phyloP scores from a whole-genome alignment of 2,797 vertebrate genomes.

The Echiichthys vipera region DNA sequence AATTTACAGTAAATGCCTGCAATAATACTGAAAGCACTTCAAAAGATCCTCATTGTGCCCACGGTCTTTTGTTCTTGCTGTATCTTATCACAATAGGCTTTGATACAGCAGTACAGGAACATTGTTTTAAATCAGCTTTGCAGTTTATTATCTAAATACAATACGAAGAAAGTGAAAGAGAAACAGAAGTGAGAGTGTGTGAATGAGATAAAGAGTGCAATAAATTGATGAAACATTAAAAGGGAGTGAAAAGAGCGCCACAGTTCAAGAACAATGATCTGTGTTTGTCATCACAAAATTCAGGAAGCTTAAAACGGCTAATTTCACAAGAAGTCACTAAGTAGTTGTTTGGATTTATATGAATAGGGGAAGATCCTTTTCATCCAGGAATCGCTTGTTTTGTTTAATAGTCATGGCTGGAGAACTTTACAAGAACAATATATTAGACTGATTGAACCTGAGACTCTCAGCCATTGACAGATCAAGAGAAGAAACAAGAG shows the following conservation, averaged over 20 bases:
- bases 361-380: not conserved
- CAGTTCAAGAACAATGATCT: not conserved
- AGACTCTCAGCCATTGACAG: not conserved
- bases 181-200: constrained; percentile 10
- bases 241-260: not conserved
- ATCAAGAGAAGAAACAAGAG: not conserved
- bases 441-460: not conserved
- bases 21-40: not conserved
- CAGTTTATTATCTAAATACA: constrained; percentile 17
- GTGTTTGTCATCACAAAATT: constrained; percentile 1
- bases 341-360: not conserved
- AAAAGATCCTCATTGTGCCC: constrained; percentile 16
- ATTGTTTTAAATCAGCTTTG: constrained; percentile 53
- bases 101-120: constrained; percentile 4
- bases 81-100: constrained; percentile 56
- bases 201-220: constrained; percentile 6
- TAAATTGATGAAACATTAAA: not conserved
- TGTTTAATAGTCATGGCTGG: not conserved
- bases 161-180: constrained; percentile 47
- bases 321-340: constrained; percentile 4
- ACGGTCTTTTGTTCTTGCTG: constrained; percentile 40
- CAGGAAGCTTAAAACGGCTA: not conserved
- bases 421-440: not conserved
- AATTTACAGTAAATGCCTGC: constrained; percentile 36
- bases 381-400: not conserved